phyloP scores from a whole-genome alignment of 2,888 invertebrate genomes.

The Hemistola chrysoprasaria region DNA sequence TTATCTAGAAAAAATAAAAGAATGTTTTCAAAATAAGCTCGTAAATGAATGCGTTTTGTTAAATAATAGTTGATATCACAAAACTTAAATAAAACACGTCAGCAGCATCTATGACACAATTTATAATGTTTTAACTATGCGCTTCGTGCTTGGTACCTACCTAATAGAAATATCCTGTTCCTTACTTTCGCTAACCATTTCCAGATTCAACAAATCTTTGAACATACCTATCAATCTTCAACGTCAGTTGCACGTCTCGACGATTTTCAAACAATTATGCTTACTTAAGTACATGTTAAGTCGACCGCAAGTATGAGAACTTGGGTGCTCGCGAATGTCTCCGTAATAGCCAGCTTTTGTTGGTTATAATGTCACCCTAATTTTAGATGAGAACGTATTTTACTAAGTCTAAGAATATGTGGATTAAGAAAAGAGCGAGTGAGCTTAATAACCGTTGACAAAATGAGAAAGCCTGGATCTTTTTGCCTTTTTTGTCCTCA shows the following conservation, averaged over 20 bases:
- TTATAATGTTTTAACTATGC: too few relatives aligned
- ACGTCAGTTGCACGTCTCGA: constrained; percentile 65
- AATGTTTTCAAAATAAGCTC: too few relatives aligned
- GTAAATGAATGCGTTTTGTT: too few relatives aligned
- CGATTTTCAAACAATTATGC: constrained; percentile 71
- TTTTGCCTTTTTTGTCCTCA: too few relatives aligned
- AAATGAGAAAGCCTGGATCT: too few relatives aligned
- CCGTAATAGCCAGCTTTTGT: constrained; percentile 24
- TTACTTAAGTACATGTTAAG: constrained; percentile 68
- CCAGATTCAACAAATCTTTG: constrained; percentile 39
- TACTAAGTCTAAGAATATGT: background rate
- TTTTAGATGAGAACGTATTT: constrained; percentile 16
- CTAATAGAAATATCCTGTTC: too few relatives aligned
- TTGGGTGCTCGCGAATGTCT: constrained; percentile 27
- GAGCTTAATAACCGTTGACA: background rate
- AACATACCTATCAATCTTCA: constrained; percentile 65
- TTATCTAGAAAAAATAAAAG: too few relatives aligned
- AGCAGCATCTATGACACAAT: too few relatives aligned
- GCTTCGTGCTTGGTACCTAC: too few relatives aligned
- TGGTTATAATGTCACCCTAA: constrained; percentile 18
- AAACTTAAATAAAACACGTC: too few relatives aligned
- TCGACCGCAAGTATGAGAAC: constrained; percentile 39
- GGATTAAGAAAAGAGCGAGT: background rate
- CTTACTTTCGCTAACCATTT: too few relatives aligned
- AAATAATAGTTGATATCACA: too few relatives aligned